Evolutionary conservation across 2,113 vertebrate genomes (phyloP).

Genomic region (Actinemys pallida): DNA sequence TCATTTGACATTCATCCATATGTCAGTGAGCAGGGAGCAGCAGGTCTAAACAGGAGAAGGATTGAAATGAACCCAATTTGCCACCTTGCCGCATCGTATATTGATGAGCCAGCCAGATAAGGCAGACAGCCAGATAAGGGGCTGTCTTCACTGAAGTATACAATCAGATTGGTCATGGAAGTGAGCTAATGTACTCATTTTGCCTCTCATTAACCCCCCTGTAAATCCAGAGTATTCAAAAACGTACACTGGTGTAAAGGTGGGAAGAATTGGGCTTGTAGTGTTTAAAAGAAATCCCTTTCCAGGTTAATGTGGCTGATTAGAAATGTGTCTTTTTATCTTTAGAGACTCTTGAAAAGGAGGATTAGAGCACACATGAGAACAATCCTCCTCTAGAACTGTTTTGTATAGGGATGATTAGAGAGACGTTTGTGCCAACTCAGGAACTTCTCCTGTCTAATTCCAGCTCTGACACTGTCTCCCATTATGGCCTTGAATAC

Average conservation of each 20-base stretch:
- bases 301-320: background rate
- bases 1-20: slow-evolving; percentile 15
- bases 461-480: background rate
- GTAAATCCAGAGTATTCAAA: background rate
- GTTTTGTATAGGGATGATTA: background rate
- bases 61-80: background rate
- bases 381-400: background rate
- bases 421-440: background rate
- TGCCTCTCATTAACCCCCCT: background rate
- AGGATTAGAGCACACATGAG: background rate
- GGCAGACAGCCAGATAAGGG: slow-evolving; percentile 3
- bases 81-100: background rate
- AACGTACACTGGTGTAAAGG: background rate
- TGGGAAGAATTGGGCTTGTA: background rate
- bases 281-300: rapidly evolving
- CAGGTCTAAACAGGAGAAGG: slow-evolving; percentile 49
- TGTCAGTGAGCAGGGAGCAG: slow-evolving; percentile 16
- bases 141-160: background rate
- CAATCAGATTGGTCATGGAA: slow-evolving; percentile 11
- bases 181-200: background rate
- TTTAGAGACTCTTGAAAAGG: background rate
- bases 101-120: slow-evolving; percentile 36
- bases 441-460: background rate
- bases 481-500: background rate
- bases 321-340: background rate